phyloP scores from a whole-genome alignment of 2,797 vertebrate genomes.

The Sebastes oblongus region DNA sequence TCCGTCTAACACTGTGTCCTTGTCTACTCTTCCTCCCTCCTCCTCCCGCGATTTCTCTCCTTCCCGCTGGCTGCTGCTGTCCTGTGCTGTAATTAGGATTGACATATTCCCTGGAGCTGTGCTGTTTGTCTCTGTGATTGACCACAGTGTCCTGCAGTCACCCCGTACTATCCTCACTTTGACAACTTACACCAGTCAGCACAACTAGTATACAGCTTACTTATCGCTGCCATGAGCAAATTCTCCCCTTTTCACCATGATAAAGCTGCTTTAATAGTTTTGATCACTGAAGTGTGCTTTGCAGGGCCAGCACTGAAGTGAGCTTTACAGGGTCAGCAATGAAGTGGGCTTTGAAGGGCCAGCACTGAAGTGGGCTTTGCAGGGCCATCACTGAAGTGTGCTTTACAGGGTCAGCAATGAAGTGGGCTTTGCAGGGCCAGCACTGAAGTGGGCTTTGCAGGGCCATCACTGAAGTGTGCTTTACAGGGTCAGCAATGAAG shows the following conservation, averaged over 20 bases:
- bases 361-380: no score
- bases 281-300: not conserved
- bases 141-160: not conserved
- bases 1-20: not conserved
- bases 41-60: not conserved
- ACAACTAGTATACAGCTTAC: not conserved
- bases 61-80: conserved; percentile 11
- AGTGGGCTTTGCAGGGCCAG: no score
- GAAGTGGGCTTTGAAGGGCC: no score
- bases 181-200: not conserved
- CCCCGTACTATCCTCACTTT: not conserved
- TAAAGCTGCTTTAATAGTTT: not conserved
- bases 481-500: not conserved
- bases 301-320: not conserved
- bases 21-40: not conserved
- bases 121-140: conserved; percentile 18
- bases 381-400: no score
- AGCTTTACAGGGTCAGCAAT: no score
- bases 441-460: no score
- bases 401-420: no score
- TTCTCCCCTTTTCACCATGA: not conserved
- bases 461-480: not conserved
- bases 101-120: conserved; percentile 12
- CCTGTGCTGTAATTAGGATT: conserved; percentile 24
- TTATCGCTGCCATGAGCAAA: not conserved